Base-by-base conservation (phyloP, 2,113 vertebrate species). In the Mellivora capensis region DNA sequence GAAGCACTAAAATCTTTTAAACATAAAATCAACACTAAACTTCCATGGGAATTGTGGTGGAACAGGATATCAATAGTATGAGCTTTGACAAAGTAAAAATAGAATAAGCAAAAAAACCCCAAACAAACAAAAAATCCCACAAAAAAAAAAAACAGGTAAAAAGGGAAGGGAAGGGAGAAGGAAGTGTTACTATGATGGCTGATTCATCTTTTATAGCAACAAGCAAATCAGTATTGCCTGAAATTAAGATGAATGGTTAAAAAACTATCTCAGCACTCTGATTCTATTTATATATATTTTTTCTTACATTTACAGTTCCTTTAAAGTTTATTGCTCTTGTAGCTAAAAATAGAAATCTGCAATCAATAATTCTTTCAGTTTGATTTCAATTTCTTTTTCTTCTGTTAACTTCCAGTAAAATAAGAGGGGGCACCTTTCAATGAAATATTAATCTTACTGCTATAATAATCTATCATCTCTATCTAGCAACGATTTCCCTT, bases 11-110 rank as follows among this genome's bases (percentile, higher is more conserved):
- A 57, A 57, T 6, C n/a, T 84, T 94, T 91, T 92, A 61, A 85
- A 82, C 27, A 69, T 57, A 92, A 93, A 94, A 69, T 85, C 15
- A 80, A 96, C 23, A 87, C 17, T 76, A 87, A 96, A 62, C 12
- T n/a, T 76, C 42, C 27, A 25, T 74, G 29, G 72, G 37, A 79
- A 79, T 23, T 7, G 42, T 6, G 49, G 6, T 67, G 64, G 54
- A 91, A 91, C 25, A 89, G 23, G 54, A 42, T 87, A 77, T 77
- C 23, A 83, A 64, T 17, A 44, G 11, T 59, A 23, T 44, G 79
- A 84, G 6, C 2, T 20, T 11, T 52, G 34, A 39, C 81, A 64
- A 69, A 90, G 29, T n/a, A n/a, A 82, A 61, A 81, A 85, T 1
- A 83, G 1, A 2, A 42, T 25, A 86, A 85, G 47, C 89, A 87